Evolutionary conservation across 2,113 vertebrate genomes (phyloP).

Genomic region (Hippocampus barbouri): DNA sequence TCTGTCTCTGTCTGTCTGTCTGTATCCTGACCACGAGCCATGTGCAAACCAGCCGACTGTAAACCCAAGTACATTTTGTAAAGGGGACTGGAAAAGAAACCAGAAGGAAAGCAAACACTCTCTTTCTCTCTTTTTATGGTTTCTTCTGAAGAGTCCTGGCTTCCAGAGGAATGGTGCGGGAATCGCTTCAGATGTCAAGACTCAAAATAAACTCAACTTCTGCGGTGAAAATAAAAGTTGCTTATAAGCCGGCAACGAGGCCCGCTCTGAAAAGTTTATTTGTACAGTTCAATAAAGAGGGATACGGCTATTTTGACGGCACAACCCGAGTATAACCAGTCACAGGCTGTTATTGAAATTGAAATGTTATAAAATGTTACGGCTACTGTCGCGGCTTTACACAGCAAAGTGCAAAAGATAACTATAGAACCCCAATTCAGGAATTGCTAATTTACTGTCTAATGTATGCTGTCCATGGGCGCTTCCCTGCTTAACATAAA

Average conservation of each 20-base stretch:
- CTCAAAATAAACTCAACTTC: constrained; percentile 71
- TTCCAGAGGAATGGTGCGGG: constrained; percentile 45
- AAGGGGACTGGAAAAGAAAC: constrained; percentile 72
- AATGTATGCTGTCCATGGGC: too few relatives aligned
- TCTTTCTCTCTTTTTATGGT: constrained; percentile 40
- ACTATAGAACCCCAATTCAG: not conserved
- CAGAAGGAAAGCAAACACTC: constrained; percentile 70
- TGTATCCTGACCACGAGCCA: constrained; percentile 47
- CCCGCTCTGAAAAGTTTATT: constrained; percentile 54
- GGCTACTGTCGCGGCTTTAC: not conserved
- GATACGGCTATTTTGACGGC: constrained; percentile 28
- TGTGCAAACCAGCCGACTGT: constrained; percentile 60
- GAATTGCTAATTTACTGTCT: not conserved
- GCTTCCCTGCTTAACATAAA: not conserved
- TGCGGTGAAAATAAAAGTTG: constrained; percentile 61
- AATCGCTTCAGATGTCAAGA: constrained; percentile 64
- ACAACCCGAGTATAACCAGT: not conserved
- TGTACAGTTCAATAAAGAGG: constrained; percentile 28
- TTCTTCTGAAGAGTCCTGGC: constrained; percentile 55
- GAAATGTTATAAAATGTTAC: not conserved
- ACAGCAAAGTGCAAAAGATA: not conserved
- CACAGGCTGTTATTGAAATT: not conserved
- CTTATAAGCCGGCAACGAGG: constrained; percentile 34
- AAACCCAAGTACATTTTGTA: constrained; percentile 68
- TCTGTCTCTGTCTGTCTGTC: not conserved